phyloP scores from a whole-genome alignment of 2,797 vertebrate genomes.

The Macropus fuliginosus region DNA sequence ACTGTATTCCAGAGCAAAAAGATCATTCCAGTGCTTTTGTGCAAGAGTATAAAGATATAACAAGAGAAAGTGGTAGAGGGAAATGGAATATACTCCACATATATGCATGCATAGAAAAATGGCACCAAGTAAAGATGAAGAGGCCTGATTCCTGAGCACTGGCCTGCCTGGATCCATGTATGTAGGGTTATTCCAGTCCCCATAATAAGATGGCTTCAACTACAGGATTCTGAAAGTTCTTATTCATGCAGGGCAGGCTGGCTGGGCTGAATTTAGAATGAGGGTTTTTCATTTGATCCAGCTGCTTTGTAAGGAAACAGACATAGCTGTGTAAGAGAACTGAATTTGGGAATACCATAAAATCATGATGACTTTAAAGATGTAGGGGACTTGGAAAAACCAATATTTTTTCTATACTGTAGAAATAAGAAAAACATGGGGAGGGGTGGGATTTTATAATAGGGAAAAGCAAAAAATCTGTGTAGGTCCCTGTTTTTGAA shows the following conservation, averaged over 20 bases:
- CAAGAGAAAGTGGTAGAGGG: background rate
- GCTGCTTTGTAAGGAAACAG: background rate
- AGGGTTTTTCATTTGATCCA: background rate
- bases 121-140: background rate
- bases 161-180: background rate
- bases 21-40: background rate
- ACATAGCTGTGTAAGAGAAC: background rate
- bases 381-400: background rate
- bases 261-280: background rate
- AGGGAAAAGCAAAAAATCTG: background rate
- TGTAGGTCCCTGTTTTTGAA: background rate
- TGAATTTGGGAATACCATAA: background rate
- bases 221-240: background rate
- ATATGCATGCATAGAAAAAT: background rate
- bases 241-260: background rate
- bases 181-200: background rate
- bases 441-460: background rate
- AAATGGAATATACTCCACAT: background rate
- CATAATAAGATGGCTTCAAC: background rate
- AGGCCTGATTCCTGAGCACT: background rate
- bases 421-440: background rate
- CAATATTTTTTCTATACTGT: background rate
- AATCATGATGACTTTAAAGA: background rate
- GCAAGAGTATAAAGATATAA: background rate
- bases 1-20: background rate